Evolutionary conservation across 2,113 vertebrate species (phyloP).

Genomic region (Heliornis fulica): DNA sequence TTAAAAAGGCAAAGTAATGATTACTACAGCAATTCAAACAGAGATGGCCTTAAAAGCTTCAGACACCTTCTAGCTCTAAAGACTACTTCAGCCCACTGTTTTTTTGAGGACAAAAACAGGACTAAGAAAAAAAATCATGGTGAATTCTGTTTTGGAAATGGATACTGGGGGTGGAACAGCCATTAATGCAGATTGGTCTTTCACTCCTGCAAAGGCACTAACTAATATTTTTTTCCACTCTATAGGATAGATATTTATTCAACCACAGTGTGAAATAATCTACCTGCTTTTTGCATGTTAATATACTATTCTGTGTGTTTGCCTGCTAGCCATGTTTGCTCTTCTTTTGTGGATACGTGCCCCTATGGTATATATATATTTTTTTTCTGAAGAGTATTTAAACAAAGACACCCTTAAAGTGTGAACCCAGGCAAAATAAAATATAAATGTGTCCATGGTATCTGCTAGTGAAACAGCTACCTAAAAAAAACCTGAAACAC

Average conservation of each 20-base stretch:
- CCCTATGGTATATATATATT: not conserved
- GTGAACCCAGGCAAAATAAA: not conserved
- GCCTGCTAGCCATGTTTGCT: not conserved
- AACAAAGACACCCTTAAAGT: not conserved
- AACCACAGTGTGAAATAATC: not conserved
- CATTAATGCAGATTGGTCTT: not conserved
- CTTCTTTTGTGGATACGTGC: not conserved
- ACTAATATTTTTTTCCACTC: not conserved
- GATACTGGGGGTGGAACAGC: not conserved
- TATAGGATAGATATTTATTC: not conserved
- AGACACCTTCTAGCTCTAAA: not conserved
- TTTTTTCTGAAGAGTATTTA: not conserved
- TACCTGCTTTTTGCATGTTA: not conserved
- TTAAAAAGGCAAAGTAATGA: constrained; percentile 39
- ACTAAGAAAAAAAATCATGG: not conserved
- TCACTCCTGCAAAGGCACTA: not conserved
- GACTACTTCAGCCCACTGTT: not conserved
- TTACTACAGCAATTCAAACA: not conserved
- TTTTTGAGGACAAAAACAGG: not conserved
- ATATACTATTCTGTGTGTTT: not conserved
- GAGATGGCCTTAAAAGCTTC: not conserved
- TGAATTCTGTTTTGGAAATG: not conserved
- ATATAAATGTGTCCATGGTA: not conserved
- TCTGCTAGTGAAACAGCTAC: not conserved
- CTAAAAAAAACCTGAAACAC: not conserved